Evolutionary conservation across 2,797 vertebrate species (phyloP), one percentile per base, ranked within the genome.

Genomic region (Arrhamphus sclerolepis): DNA sequence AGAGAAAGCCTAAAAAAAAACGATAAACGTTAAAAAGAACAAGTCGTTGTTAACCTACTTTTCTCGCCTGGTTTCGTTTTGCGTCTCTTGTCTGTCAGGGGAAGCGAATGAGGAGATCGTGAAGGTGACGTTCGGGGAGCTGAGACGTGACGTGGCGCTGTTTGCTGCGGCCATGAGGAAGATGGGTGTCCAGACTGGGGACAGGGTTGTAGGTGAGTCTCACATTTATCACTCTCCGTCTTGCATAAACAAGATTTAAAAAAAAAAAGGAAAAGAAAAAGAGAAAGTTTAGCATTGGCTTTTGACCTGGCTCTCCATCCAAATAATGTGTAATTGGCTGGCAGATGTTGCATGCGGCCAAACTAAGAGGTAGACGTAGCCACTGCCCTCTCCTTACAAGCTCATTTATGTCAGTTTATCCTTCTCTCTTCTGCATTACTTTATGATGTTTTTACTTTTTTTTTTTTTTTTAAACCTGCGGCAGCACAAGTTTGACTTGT

Each of bases 91-190:
- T 64, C 77, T 42, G 11, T 47, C 72, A 96, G 97, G 91, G 44
- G 97, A 99, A 87, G 94, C 92, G 20, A 93, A 90, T 14, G 97
- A 98, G 42, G 95, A 98, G 75, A 93, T 98, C 0, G 48, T 72
- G 57, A 98, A 98, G 89, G 95, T 99, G 85, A 97, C 96, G 2
- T 98, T 94, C 44, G 90, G 93, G 40, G 95, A 98, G 63, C 76
- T 99, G 74, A 91, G 93, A 76, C 89, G 91, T 6, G 92, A 93
- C 2, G 97, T 98, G 19, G 96, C 97, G 0, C 55, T 97, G 80
- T 97, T 94, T 29, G 96, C 97, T 8, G 94, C 96, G 0, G 96
- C 97, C 39, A 97, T 99, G 96, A 94, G 97, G 86, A 98, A 95
- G 84, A 95, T 96, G 94, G 97, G 96, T 1, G 24, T 99, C 42